phyloP scores from a whole-genome alignment of 2,888 invertebrate species.

The Protodeltote pygarga region DNA sequence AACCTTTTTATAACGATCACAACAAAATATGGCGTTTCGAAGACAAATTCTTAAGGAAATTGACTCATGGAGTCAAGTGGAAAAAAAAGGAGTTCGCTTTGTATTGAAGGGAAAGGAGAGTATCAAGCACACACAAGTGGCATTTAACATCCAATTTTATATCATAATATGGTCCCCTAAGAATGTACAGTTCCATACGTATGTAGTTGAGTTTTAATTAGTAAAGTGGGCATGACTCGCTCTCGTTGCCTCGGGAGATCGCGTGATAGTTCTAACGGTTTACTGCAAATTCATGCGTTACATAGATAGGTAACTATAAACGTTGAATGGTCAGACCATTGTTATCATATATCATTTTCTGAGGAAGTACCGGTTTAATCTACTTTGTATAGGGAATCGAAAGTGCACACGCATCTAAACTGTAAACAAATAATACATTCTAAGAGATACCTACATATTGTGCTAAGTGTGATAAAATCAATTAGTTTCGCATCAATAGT shows the following conservation, averaged over 20 bases:
- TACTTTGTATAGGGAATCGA: slow-evolving; percentile 19
- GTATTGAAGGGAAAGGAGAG: too few relatives aligned
- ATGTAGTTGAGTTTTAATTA: slow-evolving; percentile 66
- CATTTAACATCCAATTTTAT: slow-evolving; percentile 29
- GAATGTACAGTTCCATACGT: slow-evolving; percentile 11
- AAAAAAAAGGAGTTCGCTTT: too few relatives aligned
- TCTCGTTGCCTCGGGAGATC: slow-evolving; percentile 62
- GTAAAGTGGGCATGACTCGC: slow-evolving; percentile 69
- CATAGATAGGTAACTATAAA: slow-evolving; percentile 53
- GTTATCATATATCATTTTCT: slow-evolving; percentile 25
- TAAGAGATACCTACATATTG: slow-evolving; percentile 15
- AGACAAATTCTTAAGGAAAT: too few relatives aligned
- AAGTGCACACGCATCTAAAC: slow-evolving; percentile 20
- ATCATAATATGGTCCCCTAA: slow-evolving; percentile 14
- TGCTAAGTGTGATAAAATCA: not conserved
- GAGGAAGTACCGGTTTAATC: slow-evolving; percentile 20
- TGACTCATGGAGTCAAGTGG: too few relatives aligned
- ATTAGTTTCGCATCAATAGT: not conserved
- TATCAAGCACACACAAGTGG: slow-evolving; percentile 16
- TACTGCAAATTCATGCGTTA: slow-evolving; percentile 61
- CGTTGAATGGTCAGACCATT: slow-evolving; percentile 49
- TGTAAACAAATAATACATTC: slow-evolving; percentile 27
- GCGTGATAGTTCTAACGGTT: slow-evolving; percentile 65
- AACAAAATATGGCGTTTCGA: too few relatives aligned
- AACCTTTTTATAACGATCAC: too few relatives aligned